A percentile compares a stretch with the other conserved stretches of the same genome.
phyloP scores from a whole-genome alignment of 1,140 invertebrate genomes.

The Drosophila obscura region DNA sequence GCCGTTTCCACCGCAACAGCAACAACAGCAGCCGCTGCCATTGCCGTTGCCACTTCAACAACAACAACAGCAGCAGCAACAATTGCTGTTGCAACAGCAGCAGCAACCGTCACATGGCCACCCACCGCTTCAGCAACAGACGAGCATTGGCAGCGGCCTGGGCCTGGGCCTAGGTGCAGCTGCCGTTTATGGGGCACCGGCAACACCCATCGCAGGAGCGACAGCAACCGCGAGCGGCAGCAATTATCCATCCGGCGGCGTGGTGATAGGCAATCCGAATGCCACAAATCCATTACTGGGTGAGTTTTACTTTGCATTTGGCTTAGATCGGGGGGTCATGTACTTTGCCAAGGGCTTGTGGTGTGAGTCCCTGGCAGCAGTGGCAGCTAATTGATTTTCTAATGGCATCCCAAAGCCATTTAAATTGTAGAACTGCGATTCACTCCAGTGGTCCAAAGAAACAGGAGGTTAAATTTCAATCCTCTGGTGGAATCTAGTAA shows the following conservation, averaged over 20 bases:
- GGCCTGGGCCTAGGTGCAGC: slow-evolving; percentile 26
- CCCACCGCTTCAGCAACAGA: slow-evolving; percentile 64
- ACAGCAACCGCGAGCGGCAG: slow-evolving; percentile 32
- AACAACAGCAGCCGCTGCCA: slow-evolving; percentile 22
- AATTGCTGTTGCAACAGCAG: slow-evolving; percentile 38
- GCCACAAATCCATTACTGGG: slow-evolving; percentile 80
- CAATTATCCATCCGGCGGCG: slow-evolving; percentile 72
- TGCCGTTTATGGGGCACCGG: slow-evolving; percentile 55
- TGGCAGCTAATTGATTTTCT: too few species aligned
- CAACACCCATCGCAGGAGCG: slow-evolving; percentile 56
- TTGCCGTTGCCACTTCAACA: slow-evolving; percentile 17
- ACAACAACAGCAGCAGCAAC: slow-evolving; percentile 35
- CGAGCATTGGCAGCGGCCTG: slow-evolving; percentile 62
- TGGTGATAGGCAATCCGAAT: slow-evolving; percentile 81
- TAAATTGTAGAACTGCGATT: too few species aligned
- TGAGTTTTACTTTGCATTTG: slow-evolving; percentile 46
- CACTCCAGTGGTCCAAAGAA: too few species aligned
- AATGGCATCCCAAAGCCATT: too few species aligned
- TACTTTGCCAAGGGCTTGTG: too few species aligned
- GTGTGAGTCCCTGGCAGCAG: too few species aligned
- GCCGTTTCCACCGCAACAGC: slow-evolving; percentile 29
- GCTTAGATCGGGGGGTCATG: neutral
- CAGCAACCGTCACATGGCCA: slow-evolving; percentile 55
- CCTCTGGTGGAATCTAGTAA: neutral
- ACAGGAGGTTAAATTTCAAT: too few species aligned